phyloP scores from a whole-genome alignment of 2,113 vertebrate genomes.

The Silurus glanis region DNA sequence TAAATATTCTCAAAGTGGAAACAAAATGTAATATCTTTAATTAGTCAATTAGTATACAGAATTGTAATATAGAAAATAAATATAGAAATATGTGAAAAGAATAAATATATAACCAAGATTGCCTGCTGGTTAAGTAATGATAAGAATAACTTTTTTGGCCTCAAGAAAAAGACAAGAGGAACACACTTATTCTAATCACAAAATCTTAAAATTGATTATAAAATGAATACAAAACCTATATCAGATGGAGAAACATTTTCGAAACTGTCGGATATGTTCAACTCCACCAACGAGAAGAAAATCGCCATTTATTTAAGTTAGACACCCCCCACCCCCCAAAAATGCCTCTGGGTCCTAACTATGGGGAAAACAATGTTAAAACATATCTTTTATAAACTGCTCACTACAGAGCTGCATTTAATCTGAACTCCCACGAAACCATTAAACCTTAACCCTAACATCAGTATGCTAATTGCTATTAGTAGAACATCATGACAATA shows the following conservation, averaged over 20 bases:
- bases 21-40: not conserved
- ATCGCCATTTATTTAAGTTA: not conserved
- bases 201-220: not conserved
- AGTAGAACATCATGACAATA: not conserved
- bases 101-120: not conserved
- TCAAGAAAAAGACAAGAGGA: not conserved
- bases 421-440: not conserved
- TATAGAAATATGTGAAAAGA: not conserved
- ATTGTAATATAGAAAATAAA: not conserved
- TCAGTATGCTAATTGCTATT: not conserved
- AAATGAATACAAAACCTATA: not conserved
- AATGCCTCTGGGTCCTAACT: not conserved
- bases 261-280: not conserved
- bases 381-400: not conserved
- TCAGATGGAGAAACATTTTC: not conserved
- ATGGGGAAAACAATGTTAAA: not conserved
- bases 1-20: not conserved
- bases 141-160: not conserved
- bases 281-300: constrained; percentile 24
- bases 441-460: not conserved
- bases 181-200: not conserved
- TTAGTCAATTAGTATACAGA: not conserved
- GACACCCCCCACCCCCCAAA: not conserved
- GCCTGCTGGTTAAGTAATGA: not conserved
- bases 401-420: not conserved